Base-by-base conservation (phyloP, 2,888 invertebrate species). In the Drosophila neotestacea region DNA sequence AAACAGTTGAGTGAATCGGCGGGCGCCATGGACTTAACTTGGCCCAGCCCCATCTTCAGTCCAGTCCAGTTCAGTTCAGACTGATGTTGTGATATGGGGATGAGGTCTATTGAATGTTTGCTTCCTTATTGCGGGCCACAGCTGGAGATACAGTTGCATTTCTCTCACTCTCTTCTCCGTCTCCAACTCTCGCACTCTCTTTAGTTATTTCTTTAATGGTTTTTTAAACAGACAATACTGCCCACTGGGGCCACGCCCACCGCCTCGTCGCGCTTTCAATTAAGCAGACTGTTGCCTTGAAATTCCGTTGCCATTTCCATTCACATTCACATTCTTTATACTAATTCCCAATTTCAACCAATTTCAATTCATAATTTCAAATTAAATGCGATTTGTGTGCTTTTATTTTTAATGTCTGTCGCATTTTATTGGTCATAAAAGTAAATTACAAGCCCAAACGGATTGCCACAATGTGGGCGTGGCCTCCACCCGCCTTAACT, bases 1-100 rank as follows among this genome's bases (percentile, higher is more conserved):
- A 81, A 88, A 85, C 85, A 88, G 85, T 85, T 88, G 85, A 85
- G 86, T 86, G 85, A 85, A 75, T 73, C 70, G 88, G 73, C 75
- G 85, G 88, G 88, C 85, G 88, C 85, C 88, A 80, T 58, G 60
- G 61, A 56, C 75, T 54, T 32, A 41, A 54, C 41, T 54, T 30
- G 68, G 38, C 16, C 51, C 55, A 52, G 59, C 5, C 39, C 16
- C 28, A 47, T 36, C 2, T 22, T 22, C 22, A 22, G 38, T n/a
- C 51, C 22, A 22, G 22, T n/a, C 22, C n/a, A 42, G 10, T 16
- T 38, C 36, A 42, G 39, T 32, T 10, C 46, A 30, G 11, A 13
- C 42, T 41, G 54, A 30, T 4, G 27, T 30, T 39, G 13, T 34
- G 22, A 22, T 22, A 6, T 47, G 46, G 38, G 27, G 10, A 9